A percentile compares a stretch with the other conserved stretches of the same genome.
phyloP scores from a whole-genome alignment of 37 sponge, comb jelly and placozoan species.

The Lycopodina hypogea region DNA sequence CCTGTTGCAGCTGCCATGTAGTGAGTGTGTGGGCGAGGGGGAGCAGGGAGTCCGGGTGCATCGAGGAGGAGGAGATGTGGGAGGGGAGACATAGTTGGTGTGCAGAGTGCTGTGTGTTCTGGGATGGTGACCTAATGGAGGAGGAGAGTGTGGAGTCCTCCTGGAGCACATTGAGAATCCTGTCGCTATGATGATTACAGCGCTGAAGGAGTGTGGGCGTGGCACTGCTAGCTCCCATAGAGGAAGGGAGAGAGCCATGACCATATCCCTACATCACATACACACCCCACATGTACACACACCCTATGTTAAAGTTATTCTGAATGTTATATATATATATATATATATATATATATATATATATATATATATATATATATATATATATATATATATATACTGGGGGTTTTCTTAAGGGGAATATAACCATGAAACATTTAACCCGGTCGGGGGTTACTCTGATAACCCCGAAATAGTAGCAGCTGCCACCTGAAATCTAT shows the following conservation, averaged over 20 bases:
- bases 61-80: background rate
- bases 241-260: background rate
- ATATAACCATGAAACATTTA: too few relatives aligned
- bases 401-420: too few relatives aligned
- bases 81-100: background rate
- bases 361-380: too few relatives aligned
- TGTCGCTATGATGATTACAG: conserved; percentile 78
- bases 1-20: conserved; percentile 2
- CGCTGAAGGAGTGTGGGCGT: conserved; percentile 37
- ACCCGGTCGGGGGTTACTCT: too few relatives aligned
- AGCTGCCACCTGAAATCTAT: too few relatives aligned
- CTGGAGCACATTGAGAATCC: conserved; percentile 58
- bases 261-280: conserved; percentile 38
- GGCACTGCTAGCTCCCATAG: background rate
- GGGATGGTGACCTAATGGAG: background rate
- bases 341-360: too few relatives aligned
- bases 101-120: background rate
- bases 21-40: background rate
- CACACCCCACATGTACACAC: background rate
- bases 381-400: too few relatives aligned
- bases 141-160: background rate
- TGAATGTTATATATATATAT: too few relatives aligned
- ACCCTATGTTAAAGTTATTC: too few relatives aligned
- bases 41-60: background rate
- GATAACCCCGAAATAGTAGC: too few relatives aligned